These are phyloP conservation scores for Eulemur mongoz DNA, from an alignment of 2,797 vertebrate genomes.

Conservation along the genomic window DNA sequence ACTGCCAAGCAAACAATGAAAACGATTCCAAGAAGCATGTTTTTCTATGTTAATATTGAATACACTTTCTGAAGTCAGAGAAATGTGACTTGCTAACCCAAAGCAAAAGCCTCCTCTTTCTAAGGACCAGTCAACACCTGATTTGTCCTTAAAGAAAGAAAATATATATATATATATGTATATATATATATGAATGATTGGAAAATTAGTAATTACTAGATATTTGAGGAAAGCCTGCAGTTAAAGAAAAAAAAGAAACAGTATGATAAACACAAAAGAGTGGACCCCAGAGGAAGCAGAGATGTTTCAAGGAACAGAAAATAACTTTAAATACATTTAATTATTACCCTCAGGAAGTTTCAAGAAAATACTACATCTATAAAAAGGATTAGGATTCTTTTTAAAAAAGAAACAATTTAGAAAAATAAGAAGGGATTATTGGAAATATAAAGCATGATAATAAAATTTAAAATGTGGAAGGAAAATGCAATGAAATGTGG, in stretches of 20 bases:
- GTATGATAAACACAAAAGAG: background rate
- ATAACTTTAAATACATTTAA: background rate
- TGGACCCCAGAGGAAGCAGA: background rate
- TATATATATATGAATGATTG: no score
- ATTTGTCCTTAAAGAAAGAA: background rate
- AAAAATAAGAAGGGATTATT: background rate
- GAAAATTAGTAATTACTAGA: background rate
- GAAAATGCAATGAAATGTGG: background rate
- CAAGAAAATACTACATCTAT: background rate
- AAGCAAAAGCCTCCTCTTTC: background rate
- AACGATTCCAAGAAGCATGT: background rate
- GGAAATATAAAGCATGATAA: background rate
- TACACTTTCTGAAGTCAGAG: background rate
- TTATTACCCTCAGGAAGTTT: background rate
- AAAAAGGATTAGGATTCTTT: background rate
- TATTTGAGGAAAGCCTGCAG: background rate
- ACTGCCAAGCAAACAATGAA: background rate
- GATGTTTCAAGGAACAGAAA: background rate
- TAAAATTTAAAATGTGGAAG: background rate
- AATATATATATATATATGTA: no score
- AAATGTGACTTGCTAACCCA: background rate
- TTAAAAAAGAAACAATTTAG: background rate
- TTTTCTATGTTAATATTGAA: background rate
- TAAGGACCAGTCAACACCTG: background rate
- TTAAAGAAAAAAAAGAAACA: background rate